These are phyloP conservation scores for Syngnathoides biaculeatus DNA, from an alignment of 2,113 vertebrate species.

Conservation along the genomic window DNA sequence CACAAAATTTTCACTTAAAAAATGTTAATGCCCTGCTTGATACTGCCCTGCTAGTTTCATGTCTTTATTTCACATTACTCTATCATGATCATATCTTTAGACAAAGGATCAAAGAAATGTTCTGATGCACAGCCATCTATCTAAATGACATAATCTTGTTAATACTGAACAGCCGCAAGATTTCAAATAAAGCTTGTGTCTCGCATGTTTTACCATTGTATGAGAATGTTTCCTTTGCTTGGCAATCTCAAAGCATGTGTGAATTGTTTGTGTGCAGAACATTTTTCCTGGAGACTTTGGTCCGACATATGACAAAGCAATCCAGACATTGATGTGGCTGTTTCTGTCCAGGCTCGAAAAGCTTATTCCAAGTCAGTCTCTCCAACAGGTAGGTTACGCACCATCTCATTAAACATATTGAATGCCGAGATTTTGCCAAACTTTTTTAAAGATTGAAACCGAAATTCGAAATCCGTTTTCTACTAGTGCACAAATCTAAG, in stretches of 20 bases:
- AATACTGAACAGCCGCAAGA: background rate
- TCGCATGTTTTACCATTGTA: background rate
- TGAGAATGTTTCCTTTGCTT: background rate
- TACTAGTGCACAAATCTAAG: too few relatives aligned
- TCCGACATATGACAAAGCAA: conserved; percentile 70
- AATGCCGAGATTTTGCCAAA: too few relatives aligned
- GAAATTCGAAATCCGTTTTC: too few relatives aligned
- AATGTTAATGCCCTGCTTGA: too few relatives aligned
- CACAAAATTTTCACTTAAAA: background rate
- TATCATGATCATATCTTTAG: background rate
- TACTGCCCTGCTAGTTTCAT: background rate
- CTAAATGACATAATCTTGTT: background rate
- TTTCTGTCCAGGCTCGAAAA: conserved; percentile 78
- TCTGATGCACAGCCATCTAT: background rate
- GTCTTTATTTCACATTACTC: background rate
- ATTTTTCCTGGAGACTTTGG: conserved; percentile 77
- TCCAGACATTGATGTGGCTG: conserved; percentile 78
- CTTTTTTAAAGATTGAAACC: too few relatives aligned
- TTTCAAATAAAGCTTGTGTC: background rate
- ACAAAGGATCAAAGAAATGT: background rate
- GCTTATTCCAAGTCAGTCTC: conserved; percentile 59
- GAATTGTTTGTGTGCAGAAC: conserved; percentile 59
- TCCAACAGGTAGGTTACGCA: conserved; percentile 59
- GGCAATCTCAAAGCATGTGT: background rate
- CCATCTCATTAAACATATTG: background rate